A percentile compares a stretch with the other conserved stretches of the same genome.
Conservation (phyloP, 2,888 invertebrate genomes). For the Drosophila aldrichi region DNA sequence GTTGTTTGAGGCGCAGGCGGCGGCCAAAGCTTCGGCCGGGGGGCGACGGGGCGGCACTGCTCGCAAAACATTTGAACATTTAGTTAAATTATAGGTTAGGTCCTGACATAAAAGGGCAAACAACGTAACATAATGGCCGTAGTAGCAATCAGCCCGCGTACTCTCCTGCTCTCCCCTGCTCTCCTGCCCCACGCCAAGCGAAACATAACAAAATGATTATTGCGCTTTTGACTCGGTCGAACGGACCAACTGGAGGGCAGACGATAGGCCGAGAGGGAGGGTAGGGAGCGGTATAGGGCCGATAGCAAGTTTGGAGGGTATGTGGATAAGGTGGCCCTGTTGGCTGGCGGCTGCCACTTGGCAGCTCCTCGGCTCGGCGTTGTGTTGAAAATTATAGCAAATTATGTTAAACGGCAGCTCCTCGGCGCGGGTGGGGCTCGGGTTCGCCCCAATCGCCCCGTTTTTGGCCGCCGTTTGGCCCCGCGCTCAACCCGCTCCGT, state of each 20-base stretch:
- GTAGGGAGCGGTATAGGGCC: no score
- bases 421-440: slow-evolving; percentile 57
- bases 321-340: slow-evolving; percentile 13
- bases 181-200: slow-evolving; percentile 7
- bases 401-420: slow-evolving; percentile 85
- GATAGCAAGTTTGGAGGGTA: background rate
- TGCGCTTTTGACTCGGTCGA: slow-evolving; percentile 56
- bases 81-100: slow-evolving; percentile 83
- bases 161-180: slow-evolving; percentile 6
- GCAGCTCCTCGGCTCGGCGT: slow-evolving; percentile 58
- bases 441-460: slow-evolving; percentile 53
- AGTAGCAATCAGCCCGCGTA: slow-evolving; percentile 79
- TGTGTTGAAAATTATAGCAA: slow-evolving; percentile 84
- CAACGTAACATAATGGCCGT: slow-evolving; percentile 80
- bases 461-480: slow-evolving; percentile 26
- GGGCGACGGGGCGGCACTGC: slow-evolving; percentile 27
- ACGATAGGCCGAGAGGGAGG: background rate
- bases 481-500: slow-evolving; percentile 28
- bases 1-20: slow-evolving; percentile 30
- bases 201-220: slow-evolving; percentile 77
- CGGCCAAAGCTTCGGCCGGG: slow-evolving; percentile 1
- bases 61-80: slow-evolving; percentile 80
- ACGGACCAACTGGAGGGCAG: background rate
- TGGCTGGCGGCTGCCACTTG: slow-evolving; percentile 52
- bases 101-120: slow-evolving; percentile 81